These are phyloP conservation scores for Hecatera dysodea DNA, from an alignment of 2,888 invertebrate species.

Conservation along the genomic window DNA sequence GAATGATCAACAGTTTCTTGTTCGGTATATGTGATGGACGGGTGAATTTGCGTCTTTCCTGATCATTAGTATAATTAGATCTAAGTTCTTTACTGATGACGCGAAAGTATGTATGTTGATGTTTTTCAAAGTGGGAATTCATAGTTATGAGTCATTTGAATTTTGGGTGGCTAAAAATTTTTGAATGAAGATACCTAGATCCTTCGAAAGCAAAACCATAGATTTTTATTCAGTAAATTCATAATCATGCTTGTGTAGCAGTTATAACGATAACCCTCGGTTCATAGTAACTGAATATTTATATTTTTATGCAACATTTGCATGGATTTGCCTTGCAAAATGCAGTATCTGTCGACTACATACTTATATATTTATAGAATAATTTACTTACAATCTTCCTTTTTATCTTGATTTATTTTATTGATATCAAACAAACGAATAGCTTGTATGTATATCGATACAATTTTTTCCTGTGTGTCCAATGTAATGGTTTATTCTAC, in stretches of 20 bases:
- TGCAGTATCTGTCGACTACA: not conserved
- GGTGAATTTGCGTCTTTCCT: conserved; percentile 15
- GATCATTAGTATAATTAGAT: too few relatives aligned
- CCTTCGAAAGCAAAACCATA: too few relatives aligned
- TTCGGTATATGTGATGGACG: conserved; percentile 24
- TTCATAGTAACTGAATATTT: not conserved
- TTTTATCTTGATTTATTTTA: not conserved
- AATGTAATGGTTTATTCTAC: not conserved
- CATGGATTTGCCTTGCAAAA: conserved; percentile 9
- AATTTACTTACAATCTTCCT: not conserved
- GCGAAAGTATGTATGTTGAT: too few relatives aligned
- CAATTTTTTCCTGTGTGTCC: not conserved
- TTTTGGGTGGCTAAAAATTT: too few relatives aligned
- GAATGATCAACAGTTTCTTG: conserved; percentile 6
- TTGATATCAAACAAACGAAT: not conserved
- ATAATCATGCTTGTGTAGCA: not conserved
- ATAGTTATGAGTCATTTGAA: too few relatives aligned
- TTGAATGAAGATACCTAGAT: too few relatives aligned
- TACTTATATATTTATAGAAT: not conserved
- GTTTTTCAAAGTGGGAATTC: too few relatives aligned
- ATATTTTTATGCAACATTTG: not conserved
- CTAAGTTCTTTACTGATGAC: too few relatives aligned
- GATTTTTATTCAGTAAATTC: not conserved
- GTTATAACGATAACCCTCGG: not conserved
- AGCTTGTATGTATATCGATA: not conserved